Conservation (phyloP, 2,797 vertebrate species). For the Thaleichthys pacificus region DNA sequence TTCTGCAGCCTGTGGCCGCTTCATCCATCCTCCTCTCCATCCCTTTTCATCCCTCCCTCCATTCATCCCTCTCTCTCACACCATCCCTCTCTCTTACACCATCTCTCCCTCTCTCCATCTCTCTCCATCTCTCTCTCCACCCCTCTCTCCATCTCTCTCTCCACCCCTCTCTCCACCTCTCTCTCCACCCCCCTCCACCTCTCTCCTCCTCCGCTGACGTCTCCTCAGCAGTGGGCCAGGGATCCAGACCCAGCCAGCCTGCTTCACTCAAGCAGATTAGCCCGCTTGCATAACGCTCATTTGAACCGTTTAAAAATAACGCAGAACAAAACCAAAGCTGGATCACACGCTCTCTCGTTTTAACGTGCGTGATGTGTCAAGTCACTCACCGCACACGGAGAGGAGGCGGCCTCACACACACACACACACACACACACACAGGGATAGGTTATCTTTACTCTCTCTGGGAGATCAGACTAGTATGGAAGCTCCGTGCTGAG, state of each 20-base stretch:
- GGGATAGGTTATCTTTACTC: background rate
- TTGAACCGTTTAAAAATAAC: constrained; percentile 62
- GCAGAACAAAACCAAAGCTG: constrained; percentile 41
- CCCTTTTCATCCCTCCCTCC: constrained; percentile 12
- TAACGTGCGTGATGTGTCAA: too few relatives aligned
- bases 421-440: background rate
- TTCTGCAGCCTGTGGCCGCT: constrained; percentile 21
- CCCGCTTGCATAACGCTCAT: constrained; percentile 60
- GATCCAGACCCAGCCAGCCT: constrained; percentile 14
- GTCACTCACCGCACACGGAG: background rate
- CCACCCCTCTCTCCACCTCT: too few relatives aligned
- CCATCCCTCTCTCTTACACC: constrained; percentile 28
- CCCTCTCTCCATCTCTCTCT: too few relatives aligned
- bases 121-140: background rate
- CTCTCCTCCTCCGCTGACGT: constrained; percentile 30
- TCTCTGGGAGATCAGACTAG: background rate
- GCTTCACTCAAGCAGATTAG: constrained; percentile 57
- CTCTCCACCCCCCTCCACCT: too few relatives aligned
- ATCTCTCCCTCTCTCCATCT: too few relatives aligned
- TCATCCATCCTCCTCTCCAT: constrained; percentile 35
- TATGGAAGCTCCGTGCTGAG: background rate
- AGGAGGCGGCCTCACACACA: background rate
- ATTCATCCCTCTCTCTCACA: constrained; percentile 23
- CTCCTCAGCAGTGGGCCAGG: constrained; percentile 43
- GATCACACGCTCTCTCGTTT: constrained; percentile 3